Conservation (phyloP, 2,113 vertebrate species). For the Tachysurus fulvidraco region DNA sequence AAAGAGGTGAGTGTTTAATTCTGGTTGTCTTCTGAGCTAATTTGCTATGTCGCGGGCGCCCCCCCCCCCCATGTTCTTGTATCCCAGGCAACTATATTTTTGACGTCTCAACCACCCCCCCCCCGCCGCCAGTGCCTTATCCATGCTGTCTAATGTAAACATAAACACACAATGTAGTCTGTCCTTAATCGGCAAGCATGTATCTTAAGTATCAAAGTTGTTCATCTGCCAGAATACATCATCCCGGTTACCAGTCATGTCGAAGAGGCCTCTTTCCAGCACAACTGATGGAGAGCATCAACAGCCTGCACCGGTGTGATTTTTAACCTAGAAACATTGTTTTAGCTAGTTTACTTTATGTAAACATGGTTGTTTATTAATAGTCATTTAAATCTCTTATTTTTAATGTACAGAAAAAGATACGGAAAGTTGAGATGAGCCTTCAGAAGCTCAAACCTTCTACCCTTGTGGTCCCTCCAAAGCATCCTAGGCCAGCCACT, state of each 20-base stretch:
- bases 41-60: neutral
- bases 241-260: constrained; percentile 71
- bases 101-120: no score
- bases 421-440: constrained; percentile 58
- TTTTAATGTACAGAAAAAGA: constrained; percentile 61
- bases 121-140: no score
- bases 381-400: neutral
- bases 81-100: neutral
- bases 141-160: neutral
- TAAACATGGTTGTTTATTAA: neutral
- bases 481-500: neutral
- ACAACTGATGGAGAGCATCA: constrained; percentile 55
- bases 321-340: neutral
- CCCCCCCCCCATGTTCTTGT: neutral
- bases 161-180: no score
- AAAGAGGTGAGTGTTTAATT: constrained; percentile 46
- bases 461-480: constrained; percentile 49
- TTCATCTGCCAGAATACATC: constrained; percentile 43
- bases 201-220: neutral
- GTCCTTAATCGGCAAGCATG: neutral
- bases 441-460: constrained; percentile 54
- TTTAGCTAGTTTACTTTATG: neutral
- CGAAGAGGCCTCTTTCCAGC: constrained; percentile 65
- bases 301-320: constrained; percentile 66
- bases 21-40: neutral